A percentile compares a stretch with the other conserved stretches of the same genome.
Conservation (phyloP, 2,888 invertebrate species). For the Dicyrtoma fusca region DNA sequence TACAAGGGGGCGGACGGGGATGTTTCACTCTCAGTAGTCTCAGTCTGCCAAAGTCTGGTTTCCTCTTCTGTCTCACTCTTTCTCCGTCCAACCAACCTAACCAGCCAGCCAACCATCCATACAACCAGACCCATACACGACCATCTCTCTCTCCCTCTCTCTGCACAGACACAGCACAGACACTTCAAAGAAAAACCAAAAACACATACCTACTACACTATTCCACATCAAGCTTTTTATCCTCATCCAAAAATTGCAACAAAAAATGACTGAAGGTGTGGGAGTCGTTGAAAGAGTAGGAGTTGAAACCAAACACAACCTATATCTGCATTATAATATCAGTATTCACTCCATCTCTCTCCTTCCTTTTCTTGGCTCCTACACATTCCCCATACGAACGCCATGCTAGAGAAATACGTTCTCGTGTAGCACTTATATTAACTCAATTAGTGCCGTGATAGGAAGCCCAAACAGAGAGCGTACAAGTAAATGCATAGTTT, state of each 20-base stretch:
- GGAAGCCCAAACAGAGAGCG: too few relatives aligned
- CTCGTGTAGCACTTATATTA: too few relatives aligned
- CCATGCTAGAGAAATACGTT: too few relatives aligned
- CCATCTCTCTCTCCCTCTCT: slow-evolving; percentile 5
- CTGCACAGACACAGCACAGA: slow-evolving; percentile 6
- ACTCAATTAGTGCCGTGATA: too few relatives aligned
- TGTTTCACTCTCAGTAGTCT: too few relatives aligned
- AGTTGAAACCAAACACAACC: neutral
- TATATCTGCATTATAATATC: neutral
- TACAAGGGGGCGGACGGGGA: slow-evolving; percentile 27
- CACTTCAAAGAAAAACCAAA: too few relatives aligned
- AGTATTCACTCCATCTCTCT: neutral
- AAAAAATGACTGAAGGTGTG: slow-evolving; percentile 28
- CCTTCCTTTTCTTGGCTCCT: neutral
- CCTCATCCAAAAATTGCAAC: too few relatives aligned
- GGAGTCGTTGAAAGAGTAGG: slow-evolving; percentile 16
- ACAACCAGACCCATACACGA: too few relatives aligned
- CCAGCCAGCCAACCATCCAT: too few relatives aligned
- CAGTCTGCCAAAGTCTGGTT: slow-evolving; percentile 6
- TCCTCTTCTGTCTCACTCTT: neutral
- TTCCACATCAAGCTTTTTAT: too few relatives aligned
- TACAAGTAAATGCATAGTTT: too few relatives aligned
- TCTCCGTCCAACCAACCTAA: slow-evolving; percentile 5
- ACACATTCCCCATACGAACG: neutral
- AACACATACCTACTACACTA: too few relatives aligned